Base-by-base conservation (phyloP, 1,140 invertebrate species). In the Thaumatotibia leucotreta region DNA sequence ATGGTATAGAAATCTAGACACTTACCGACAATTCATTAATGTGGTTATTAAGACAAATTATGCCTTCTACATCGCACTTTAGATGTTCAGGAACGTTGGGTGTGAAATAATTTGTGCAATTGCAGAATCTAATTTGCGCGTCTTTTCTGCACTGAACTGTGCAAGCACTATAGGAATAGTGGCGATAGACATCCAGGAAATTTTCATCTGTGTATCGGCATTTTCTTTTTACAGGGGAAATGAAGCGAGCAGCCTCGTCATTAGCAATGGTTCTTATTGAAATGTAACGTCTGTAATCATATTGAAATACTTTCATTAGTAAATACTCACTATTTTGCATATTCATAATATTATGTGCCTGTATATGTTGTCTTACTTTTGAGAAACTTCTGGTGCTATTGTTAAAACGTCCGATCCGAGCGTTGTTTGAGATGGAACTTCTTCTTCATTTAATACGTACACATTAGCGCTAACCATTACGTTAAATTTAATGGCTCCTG, bases 151-250 rank as follows among this genome's bases (percentile, higher is more conserved):
- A 95, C 70, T 95, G 93, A 0, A 94, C 94, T 0, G 93, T 93
- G 73, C 95, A 95, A 0, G 94, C 93, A 10, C 93, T 94, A 72
- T 94, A 95, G 24, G 94, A 95, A 66, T 95, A 95, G 71, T 92
- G 90, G 0, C 80, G 86, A 78, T 94, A 94, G 0, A 94, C 93
- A 14, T 93, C 83, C 33, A 95, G 77, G 62, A 91, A 89, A 64
- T 93, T 93, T 82, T 95, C 94, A 61, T 94, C 92, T 0, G 91
- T 92, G 70, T 94, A 95, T 8, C 93, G 92, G 75, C 95, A 95
- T 75, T 92, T 90, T 17, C 92, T 77, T 72, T 94, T 93, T 2
- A 84, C 78, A 0, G 93, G 89, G 11, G 90, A 86, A 4, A 94
- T 93, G 6, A 92, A 74, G 0, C 92, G 85, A 0, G 93, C 92